Conservation (phyloP, 1,140 invertebrate genomes). For the Drosophila ironensis region DNA sequence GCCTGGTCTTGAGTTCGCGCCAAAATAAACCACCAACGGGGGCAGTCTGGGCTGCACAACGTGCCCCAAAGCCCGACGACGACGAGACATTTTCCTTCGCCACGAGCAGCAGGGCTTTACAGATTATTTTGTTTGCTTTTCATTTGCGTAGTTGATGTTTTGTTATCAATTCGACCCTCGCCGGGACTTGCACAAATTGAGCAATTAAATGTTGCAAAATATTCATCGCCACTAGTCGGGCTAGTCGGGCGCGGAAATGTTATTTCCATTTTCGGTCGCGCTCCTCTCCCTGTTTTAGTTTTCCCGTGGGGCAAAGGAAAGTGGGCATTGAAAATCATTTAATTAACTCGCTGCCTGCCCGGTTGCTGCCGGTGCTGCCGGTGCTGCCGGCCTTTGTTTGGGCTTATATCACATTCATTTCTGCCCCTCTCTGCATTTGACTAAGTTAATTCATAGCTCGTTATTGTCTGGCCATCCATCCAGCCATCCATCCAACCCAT, state of each 20-base stretch:
- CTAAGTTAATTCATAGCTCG: slow-evolving; percentile 64
- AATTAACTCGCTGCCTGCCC: slow-evolving; percentile 56
- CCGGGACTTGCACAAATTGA: slow-evolving; percentile 34
- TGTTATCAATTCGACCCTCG: slow-evolving; percentile 49
- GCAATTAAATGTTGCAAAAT: slow-evolving; percentile 38
- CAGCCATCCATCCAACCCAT: background rate
- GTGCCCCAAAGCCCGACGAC: too few species aligned
- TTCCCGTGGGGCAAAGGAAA: slow-evolving; percentile 52
- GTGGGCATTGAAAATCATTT: slow-evolving; percentile 73
- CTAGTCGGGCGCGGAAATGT: slow-evolving; percentile 22
- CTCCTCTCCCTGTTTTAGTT: slow-evolving; percentile 13
- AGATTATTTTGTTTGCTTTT: slow-evolving; percentile 41
- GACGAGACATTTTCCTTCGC: slow-evolving; percentile 13
- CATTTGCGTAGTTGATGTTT: slow-evolving; percentile 13
- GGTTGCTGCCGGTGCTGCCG: slow-evolving; percentile 8
- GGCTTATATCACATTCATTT: slow-evolving; percentile 61
- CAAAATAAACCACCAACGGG: background rate
- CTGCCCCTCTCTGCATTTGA: slow-evolving; percentile 35
- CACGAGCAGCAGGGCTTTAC: slow-evolving; percentile 8
- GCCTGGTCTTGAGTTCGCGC: slow-evolving; percentile 3
- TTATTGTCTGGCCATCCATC: slow-evolving; percentile 14
- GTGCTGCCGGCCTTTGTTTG: slow-evolving; percentile 9
- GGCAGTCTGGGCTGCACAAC: too few species aligned
- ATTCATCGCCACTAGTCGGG: slow-evolving; percentile 25
- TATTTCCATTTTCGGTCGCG: slow-evolving; percentile 46